phyloP scores from a whole-genome alignment of 2,888 invertebrate species.

The Ephialtes manifestator region DNA sequence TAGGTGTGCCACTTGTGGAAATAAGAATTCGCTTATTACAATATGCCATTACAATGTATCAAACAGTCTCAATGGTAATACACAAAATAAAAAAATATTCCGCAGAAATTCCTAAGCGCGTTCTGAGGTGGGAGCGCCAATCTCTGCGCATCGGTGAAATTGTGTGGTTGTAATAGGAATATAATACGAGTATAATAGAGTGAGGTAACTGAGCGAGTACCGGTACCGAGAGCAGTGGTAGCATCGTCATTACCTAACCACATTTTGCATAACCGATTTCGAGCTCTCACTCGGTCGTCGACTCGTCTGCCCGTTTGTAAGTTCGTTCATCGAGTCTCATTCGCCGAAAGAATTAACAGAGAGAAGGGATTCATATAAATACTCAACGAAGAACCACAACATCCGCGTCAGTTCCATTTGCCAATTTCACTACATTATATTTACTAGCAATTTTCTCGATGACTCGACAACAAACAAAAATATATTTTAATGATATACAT shows the following conservation, averaged over 20 bases:
- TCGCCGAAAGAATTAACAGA: neutral
- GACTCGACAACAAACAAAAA: neutral
- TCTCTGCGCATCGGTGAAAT: conserved; percentile 44
- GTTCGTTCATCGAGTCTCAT: conserved; percentile 33
- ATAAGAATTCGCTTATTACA: neutral
- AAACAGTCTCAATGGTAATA: neutral
- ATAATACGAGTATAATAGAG: conserved; percentile 64
- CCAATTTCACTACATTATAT: neutral
- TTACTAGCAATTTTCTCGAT: conserved; percentile 12
- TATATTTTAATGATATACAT: neutral
- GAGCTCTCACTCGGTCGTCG: conserved; percentile 63
- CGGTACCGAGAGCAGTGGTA: conserved; percentile 49
- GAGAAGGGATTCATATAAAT: conserved; percentile 10
- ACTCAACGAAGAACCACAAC: conserved; percentile 39
- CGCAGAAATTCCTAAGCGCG: conserved; percentile 9
- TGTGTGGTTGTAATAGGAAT: conserved; percentile 45
- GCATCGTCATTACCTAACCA: conserved; percentile 73
- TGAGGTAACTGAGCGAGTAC: conserved; percentile 64
- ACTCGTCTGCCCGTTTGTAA: conserved; percentile 39
- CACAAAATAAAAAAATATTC: conserved; percentile 1
- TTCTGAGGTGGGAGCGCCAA: conserved; percentile 4
- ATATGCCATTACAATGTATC: neutral
- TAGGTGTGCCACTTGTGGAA: neutral
- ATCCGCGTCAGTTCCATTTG: conserved; percentile 40
- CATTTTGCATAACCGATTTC: conserved; percentile 76